These are phyloP conservation scores for Chrysolina americana DNA, from an alignment of 2,888 invertebrate species.

Conservation along the genomic window DNA sequence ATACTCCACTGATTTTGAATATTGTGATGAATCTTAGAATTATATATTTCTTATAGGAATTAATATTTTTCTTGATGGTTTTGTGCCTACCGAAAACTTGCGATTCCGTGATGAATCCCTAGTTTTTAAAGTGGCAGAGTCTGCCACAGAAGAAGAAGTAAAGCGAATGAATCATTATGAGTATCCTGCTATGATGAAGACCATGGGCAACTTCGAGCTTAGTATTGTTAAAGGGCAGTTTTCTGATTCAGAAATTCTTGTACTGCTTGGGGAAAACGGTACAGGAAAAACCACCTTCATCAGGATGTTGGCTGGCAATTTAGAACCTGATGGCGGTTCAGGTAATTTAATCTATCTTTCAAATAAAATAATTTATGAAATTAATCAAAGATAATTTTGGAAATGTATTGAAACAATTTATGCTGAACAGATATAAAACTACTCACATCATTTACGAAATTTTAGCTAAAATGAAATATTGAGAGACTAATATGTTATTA, in stretches of 20 bases:
- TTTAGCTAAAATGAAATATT: no score
- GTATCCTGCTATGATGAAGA: slow-evolving; percentile 94
- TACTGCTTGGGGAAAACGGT: slow-evolving; percentile 97
- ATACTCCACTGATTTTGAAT: no score
- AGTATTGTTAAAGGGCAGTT: slow-evolving; percentile 92
- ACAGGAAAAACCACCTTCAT: slow-evolving; percentile 99
- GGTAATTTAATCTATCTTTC: slow-evolving; percentile 66
- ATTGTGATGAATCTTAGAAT: no score
- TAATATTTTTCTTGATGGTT: slow-evolving; percentile 99
- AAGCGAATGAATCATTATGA: slow-evolving; percentile 97
- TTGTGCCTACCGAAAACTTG: slow-evolving; percentile 99
- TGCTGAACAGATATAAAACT: no score
- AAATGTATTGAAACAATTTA: no score
- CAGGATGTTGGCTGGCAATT: slow-evolving; percentile 96
- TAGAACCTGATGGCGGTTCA: slow-evolving; percentile 88
- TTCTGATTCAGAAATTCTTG: slow-evolving; percentile 99
- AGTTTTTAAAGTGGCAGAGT: slow-evolving; percentile 98
- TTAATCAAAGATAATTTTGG: no score
- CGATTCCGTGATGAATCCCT: slow-evolving; percentile 97
- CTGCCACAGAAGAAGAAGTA: slow-evolving; percentile 97
- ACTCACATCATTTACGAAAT: no score
- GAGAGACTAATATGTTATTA: no score
- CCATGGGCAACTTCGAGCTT: slow-evolving; percentile 85
- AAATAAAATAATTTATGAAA: no score
- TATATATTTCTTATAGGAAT: slow-evolving; percentile 76